Conservation (phyloP, 2,888 invertebrate species). For the Plutella xylostella region DNA sequence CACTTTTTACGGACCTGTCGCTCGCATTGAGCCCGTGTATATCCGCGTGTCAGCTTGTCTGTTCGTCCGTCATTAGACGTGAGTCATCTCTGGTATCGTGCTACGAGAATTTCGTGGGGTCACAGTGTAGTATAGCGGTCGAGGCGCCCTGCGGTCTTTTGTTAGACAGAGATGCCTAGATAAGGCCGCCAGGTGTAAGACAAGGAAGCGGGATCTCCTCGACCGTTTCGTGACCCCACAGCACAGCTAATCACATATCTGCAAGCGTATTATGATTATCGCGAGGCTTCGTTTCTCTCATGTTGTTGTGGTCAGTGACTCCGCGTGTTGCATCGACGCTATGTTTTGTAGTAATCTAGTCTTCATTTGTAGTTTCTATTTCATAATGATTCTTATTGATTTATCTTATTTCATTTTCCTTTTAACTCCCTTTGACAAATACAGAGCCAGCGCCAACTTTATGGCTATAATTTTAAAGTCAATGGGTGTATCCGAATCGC, state of each 20-base stretch:
- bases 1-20: slow-evolving; percentile 11
- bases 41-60: slow-evolving; percentile 33
- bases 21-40: slow-evolving; percentile 48
- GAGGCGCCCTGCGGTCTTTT: slow-evolving; percentile 63
- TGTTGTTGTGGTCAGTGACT: slow-evolving; percentile 62
- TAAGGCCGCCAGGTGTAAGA: slow-evolving; percentile 22
- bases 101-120: slow-evolving; percentile 65
- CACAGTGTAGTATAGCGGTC: slow-evolving; percentile 69
- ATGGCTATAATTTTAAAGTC: slow-evolving; percentile 23
- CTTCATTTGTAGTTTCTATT: not conserved
- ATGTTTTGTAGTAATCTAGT: not conserved
- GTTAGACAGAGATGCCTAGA: slow-evolving; percentile 30
- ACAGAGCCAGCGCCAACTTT: not conserved
- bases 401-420: not conserved
- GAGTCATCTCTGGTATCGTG: slow-evolving; percentile 58
- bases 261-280: slow-evolving; percentile 67
- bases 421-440: slow-evolving; percentile 1
- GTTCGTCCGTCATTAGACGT: slow-evolving; percentile 58
- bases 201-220: slow-evolving; percentile 37
- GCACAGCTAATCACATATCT: slow-evolving; percentile 66
- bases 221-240: slow-evolving; percentile 65
- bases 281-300: slow-evolving; percentile 56
- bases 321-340: slow-evolving; percentile 23
- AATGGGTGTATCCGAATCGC: slow-evolving; percentile 34
- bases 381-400: not conserved